Evolutionary conservation across 2,113 vertebrate genomes (phyloP).

Genomic region (Rhinolophus ferrumequinum): DNA sequence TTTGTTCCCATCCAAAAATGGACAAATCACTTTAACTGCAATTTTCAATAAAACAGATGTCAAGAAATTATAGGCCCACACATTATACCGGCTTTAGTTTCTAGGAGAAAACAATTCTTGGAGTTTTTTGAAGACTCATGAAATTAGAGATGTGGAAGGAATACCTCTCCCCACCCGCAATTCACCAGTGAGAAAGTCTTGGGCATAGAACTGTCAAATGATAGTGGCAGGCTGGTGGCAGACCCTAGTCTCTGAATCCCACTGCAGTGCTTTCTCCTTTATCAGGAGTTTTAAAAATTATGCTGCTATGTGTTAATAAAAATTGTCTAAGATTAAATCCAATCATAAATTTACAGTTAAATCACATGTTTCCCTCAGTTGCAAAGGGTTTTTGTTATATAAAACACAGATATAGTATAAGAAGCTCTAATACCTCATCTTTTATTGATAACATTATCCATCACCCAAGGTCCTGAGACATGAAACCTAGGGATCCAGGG

Average conservation of each 20-base stretch:
- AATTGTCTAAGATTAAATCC: slow-evolving; percentile 15
- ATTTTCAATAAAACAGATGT: slow-evolving; percentile 59
- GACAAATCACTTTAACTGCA: slow-evolving; percentile 61
- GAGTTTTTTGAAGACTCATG: slow-evolving; percentile 38
- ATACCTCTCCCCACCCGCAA: background rate
- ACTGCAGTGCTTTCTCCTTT: background rate
- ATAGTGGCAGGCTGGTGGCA: background rate
- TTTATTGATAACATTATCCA: slow-evolving; percentile 34
- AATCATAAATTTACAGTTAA: slow-evolving; percentile 15
- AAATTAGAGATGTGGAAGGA: background rate
- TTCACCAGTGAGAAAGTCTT: background rate
- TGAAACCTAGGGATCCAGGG: background rate
- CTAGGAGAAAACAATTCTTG: slow-evolving; percentile 33
- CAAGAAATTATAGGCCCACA: slow-evolving; percentile 48
- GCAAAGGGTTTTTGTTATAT: slow-evolving; percentile 31
- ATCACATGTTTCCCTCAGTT: slow-evolving; percentile 3
- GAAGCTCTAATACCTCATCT: slow-evolving; percentile 37
- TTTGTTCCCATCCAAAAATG: slow-evolving; percentile 55
- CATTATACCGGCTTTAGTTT: slow-evolving; percentile 47
- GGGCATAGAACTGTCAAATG: background rate
- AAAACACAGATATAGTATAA: slow-evolving; percentile 25
- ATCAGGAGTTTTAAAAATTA: background rate
- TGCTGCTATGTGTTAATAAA: slow-evolving; percentile 24
- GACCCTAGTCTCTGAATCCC: background rate
- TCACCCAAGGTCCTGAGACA: background rate